Evolutionary conservation across 2,797 vertebrate species (phyloP).

Genomic region (Megaceryle alcyon): DNA sequence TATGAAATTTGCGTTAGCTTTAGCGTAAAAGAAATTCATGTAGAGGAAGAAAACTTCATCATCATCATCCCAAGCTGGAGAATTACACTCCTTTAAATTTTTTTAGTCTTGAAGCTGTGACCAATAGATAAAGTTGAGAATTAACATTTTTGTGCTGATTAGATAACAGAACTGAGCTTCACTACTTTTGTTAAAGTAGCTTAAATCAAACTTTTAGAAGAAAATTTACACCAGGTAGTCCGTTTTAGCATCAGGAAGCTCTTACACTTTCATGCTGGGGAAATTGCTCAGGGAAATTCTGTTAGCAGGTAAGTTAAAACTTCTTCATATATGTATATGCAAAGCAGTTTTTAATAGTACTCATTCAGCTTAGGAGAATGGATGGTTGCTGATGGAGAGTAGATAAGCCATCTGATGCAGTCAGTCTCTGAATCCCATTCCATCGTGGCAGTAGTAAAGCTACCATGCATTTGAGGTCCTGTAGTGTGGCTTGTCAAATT

Average conservation of each 20-base stretch:
- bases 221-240: not conserved
- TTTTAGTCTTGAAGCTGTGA: not conserved
- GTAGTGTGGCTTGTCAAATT: not conserved
- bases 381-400: not conserved
- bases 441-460: not conserved
- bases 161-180: not conserved
- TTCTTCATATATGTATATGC: fast-evolving
- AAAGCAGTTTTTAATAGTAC: not conserved
- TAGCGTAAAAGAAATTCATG: not conserved
- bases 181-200: not conserved
- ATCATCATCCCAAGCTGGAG: not conserved
- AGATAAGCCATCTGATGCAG: not conserved
- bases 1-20: not conserved
- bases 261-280: not conserved
- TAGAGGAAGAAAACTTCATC: not conserved
- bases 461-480: not conserved
- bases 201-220: not conserved
- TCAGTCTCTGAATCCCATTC: not conserved
- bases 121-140: not conserved
- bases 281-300: not conserved
- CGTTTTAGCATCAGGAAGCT: not conserved
- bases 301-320: not conserved
- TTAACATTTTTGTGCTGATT: not conserved
- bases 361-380: constrained; percentile 6
- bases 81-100: not conserved